These are phyloP conservation scores for Ditylenchus weischeri DNA, from an alignment of 2,888 invertebrate genomes.

Conservation along the genomic window DNA sequence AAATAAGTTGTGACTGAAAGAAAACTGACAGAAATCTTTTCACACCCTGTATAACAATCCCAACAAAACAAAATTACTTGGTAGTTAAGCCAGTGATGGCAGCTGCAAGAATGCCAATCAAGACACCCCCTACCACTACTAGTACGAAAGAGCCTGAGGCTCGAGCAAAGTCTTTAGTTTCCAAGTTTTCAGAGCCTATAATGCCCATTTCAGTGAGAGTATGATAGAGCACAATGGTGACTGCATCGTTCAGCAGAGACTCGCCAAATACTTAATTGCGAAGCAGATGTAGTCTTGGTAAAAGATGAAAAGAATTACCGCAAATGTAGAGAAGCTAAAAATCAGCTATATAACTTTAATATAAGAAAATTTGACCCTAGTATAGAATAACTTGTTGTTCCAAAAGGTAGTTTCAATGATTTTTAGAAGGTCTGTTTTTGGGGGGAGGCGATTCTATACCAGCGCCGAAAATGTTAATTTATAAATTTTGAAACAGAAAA, in stretches of 20 bases:
- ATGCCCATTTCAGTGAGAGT: constrained; percentile 39
- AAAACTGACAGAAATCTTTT: too few species aligned
- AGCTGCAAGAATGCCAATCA: constrained; percentile 44
- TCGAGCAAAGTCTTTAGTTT: constrained; percentile 44
- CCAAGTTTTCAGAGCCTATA: constrained; percentile 39
- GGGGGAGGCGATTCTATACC: neutral
- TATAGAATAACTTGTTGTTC: too few species aligned
- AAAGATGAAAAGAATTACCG: neutral
- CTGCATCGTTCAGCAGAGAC: constrained; percentile 92
- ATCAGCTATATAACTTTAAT: neutral
- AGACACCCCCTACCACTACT: constrained; percentile 43
- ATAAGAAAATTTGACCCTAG: too few species aligned
- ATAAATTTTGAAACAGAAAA: too few species aligned
- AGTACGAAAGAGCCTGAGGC: constrained; percentile 39
- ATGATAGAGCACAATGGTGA: constrained; percentile 72
- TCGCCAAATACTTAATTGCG: constrained; percentile 97
- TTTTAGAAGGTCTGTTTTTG: too few species aligned
- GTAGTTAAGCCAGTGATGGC: constrained; percentile 38
- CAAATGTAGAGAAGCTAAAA: constrained; percentile 1
- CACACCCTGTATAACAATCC: too few species aligned
- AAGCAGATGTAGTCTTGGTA: constrained; percentile 29
- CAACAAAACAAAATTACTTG: constrained; percentile 28
- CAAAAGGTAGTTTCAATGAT: too few species aligned
- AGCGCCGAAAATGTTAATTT: too few species aligned
- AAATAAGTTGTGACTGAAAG: too few species aligned